Evolutionary conservation across 2,113 vertebrate species (phyloP), one percentile per base, ranked within the genome.

Genomic region (Eulemur rufifrons): DNA sequence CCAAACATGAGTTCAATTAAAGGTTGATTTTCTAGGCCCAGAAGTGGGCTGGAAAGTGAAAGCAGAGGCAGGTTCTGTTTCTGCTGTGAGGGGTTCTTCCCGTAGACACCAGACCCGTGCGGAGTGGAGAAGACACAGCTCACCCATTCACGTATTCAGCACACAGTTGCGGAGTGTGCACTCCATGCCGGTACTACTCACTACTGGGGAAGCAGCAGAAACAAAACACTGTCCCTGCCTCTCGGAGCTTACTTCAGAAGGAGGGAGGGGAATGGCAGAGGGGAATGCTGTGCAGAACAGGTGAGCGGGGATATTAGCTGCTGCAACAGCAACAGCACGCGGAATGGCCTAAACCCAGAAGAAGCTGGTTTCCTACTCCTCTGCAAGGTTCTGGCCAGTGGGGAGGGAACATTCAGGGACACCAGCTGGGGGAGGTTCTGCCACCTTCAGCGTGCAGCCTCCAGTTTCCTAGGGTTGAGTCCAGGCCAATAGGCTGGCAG

Each of bases 261-360:
- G 25, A 37, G 7, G 8, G 78, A 80, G 45, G 59, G 29, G 64
- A 54, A n/a, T 9, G 42, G 27, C 82, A 27, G 12, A 39, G 5
- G 45, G 56, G 92, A 50, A 68, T 10, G 47, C 52, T 27, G 0
- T 3, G 8, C 29, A 69, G 54, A 39, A 63, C 20, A 2, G 3
- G 10, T 37, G n/a, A 52, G 34, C 0, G 0, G 13, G 8, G 83
- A 39, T 25, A 18, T 42, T 3, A 4, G 27, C 50, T 71, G 37
- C 74, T 34, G 37, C 42, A 39, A 1, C 25, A 59, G 23, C 23
- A 32, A 23, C 32, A 42, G 21, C 37, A 47, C 52, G 0, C 3
- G 1, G 8, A 15, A 61, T 15, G n/a, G 21, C 73, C 91, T 66
- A 18, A 52, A 64, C 14, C 47, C 56, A 9, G 50, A 76, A 20